Base-by-base conservation (phyloP, 2,888 invertebrate genomes). In the Mallateleia sp. region DNA sequence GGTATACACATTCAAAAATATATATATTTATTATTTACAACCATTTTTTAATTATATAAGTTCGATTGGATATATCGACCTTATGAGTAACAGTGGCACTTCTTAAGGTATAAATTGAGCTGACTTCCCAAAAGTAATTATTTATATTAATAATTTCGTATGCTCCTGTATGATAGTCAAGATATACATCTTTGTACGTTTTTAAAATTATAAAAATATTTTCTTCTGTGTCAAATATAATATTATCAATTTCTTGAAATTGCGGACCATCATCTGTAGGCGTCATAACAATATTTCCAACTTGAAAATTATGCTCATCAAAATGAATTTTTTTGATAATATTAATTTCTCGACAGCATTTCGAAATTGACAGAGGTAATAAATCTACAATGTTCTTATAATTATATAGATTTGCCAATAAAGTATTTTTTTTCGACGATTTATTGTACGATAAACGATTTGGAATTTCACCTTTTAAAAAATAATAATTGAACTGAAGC, bases 401-500 rank as follows among this genome's bases (percentile, higher is more conserved):
- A 47, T 47, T 47, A 47, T 18, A 20, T 18, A 47, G n/a, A n/a
- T n/a, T n/a, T n/a, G n/a, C n/a, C n/a, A n/a, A n/a, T n/a, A n/a
- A n/a, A n/a, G n/a, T n/a, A n/a, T n/a, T n/a, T n/a, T n/a, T n/a
- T n/a, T n/a, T n/a, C n/a, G n/a, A n/a, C n/a, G n/a, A n/a, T n/a
- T n/a, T n/a, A 18, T 18, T 47, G 5, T 20, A 18, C 18, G 6
- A 47, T 47, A 20, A 18, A 47, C 20, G 47, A 2, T 47, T 47
- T 18, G 47, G 47, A 18, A 47, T 2, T 47, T 47, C 47, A 20
- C 18, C 18, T 47, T 47, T 14, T 52, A 52, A 47, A 15, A 72
- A 72, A 62, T 34, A 24, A 25, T 64, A 64, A 64, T 64, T 75
- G 7, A 75, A 34, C 54, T 42, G 38, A 18, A 75, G 20, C 15